Percentiles rank a stretch among this genome's conserved stretches.
Conservation (phyloP, 2,888 invertebrate species). For the Coelopa pilipes region DNA sequence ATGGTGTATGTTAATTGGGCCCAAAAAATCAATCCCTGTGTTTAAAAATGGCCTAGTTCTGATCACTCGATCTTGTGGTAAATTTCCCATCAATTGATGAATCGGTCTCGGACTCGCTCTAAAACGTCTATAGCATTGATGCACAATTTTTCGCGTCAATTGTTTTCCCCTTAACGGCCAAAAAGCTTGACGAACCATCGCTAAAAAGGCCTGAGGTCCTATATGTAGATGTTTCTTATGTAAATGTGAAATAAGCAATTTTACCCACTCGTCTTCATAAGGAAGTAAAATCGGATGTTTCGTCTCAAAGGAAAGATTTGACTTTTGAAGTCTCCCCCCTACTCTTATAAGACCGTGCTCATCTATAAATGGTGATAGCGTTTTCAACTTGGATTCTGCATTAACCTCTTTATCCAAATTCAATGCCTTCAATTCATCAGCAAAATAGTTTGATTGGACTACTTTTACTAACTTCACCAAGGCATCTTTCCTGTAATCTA, state of each 20-base stretch:
- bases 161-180: background rate
- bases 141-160: no score
- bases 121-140: background rate
- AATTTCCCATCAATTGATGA: background rate
- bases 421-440: no score
- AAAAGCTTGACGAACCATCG: slow-evolving; percentile 12
- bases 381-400: no score
- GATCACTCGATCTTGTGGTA: background rate
- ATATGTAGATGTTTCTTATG: slow-evolving; percentile 29
- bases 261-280: slow-evolving; percentile 26
- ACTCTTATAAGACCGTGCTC: slow-evolving; percentile 10
- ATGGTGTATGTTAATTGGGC: background rate
- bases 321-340: slow-evolving; percentile 27
- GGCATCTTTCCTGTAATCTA: no score
- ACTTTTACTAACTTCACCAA: no score
- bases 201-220: slow-evolving; percentile 21
- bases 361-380: background rate
- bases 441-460: no score
- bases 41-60: background rate
- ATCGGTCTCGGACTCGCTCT: background rate
- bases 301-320: background rate
- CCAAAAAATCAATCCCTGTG: slow-evolving; percentile 2
- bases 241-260: slow-evolving; percentile 28
- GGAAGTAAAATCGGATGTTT: slow-evolving; percentile 36
- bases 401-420: no score